These are phyloP conservation scores for Phoenoteleia sp. DNA, from an alignment of 2,888 invertebrate genomes.

Conservation along the genomic window DNA sequence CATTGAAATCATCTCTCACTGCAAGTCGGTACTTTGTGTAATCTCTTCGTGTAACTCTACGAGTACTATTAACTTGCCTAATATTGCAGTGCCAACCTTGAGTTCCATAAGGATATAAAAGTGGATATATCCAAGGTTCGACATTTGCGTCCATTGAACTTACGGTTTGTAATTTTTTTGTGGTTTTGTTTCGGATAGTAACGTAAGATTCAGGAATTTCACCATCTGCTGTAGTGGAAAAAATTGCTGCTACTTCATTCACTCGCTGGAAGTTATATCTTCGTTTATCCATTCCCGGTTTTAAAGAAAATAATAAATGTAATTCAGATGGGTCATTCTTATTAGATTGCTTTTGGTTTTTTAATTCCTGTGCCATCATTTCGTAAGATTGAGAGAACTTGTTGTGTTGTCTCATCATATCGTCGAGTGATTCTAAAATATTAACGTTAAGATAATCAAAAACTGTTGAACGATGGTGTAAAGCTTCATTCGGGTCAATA, in stretches of 20 bases:
- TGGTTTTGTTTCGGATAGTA: conserved; percentile 48
- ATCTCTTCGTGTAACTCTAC: conserved; percentile 15
- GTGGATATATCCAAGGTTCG: conserved; percentile 62
- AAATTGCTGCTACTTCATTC: conserved; percentile 71
- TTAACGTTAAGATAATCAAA: conserved; percentile 40
- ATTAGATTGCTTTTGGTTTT: conserved; percentile 5
- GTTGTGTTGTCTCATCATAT: conserved; percentile 59
- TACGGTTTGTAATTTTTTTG: conserved; percentile 47
- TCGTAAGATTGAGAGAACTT: conserved; percentile 61
- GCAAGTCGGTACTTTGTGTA: conserved; percentile 14
- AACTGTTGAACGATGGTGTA: conserved; percentile 56
- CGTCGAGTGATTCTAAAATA: conserved; percentile 52
- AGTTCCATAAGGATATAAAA: conserved; percentile 65
- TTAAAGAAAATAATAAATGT: conserved; percentile 33
- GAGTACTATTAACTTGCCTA: not conserved
- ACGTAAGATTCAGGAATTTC: conserved; percentile 71
- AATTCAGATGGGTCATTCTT: conserved; percentile 40
- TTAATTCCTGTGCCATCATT: conserved; percentile 71
- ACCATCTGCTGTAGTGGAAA: conserved; percentile 68
- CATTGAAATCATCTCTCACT: conserved; percentile 23
- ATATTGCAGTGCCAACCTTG: conserved; percentile 49
- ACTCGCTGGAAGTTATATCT: conserved; percentile 68
- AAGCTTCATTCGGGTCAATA: conserved; percentile 61
- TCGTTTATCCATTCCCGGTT: not conserved
- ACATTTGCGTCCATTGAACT: conserved; percentile 31